phyloP scores from a whole-genome alignment of 2,113 vertebrate genomes.

The Pyrgilauda ruficollis region DNA sequence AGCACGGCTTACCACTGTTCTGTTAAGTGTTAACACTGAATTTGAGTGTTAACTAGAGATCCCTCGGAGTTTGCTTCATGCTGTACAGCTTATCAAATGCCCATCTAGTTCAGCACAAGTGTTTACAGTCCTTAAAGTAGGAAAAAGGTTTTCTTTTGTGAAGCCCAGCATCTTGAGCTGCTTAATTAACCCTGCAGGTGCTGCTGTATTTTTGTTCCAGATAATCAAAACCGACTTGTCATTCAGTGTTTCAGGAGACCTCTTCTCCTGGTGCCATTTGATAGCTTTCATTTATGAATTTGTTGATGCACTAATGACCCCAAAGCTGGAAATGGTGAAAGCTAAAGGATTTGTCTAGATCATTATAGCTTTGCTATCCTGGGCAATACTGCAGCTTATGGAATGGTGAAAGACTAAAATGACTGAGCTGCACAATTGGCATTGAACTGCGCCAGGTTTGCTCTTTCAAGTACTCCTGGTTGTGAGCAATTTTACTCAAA shows the following conservation, averaged over 20 bases:
- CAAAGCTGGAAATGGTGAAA: neutral
- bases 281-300: neutral
- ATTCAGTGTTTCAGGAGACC: neutral
- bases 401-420: neutral
- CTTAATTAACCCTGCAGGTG: conserved; percentile 72
- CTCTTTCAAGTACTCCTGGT: neutral
- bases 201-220: neutral
- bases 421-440: neutral
- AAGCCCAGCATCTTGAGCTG: conserved; percentile 27
- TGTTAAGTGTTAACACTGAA: conserved; percentile 82
- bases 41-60: conserved; percentile 74
- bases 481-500: neutral
- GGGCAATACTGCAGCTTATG: neutral
- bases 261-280: neutral
- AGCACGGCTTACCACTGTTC: conserved; percentile 75
- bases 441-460: neutral
- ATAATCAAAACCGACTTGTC: neutral
- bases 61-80: conserved; percentile 55
- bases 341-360: neutral
- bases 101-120: conserved; percentile 57
- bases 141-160: conserved; percentile 51
- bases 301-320: neutral
- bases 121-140: conserved; percentile 58
- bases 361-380: neutral
- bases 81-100: conserved; percentile 61